phyloP scores from a whole-genome alignment of 2,113 vertebrate genomes.

The Arenaria interpres region DNA sequence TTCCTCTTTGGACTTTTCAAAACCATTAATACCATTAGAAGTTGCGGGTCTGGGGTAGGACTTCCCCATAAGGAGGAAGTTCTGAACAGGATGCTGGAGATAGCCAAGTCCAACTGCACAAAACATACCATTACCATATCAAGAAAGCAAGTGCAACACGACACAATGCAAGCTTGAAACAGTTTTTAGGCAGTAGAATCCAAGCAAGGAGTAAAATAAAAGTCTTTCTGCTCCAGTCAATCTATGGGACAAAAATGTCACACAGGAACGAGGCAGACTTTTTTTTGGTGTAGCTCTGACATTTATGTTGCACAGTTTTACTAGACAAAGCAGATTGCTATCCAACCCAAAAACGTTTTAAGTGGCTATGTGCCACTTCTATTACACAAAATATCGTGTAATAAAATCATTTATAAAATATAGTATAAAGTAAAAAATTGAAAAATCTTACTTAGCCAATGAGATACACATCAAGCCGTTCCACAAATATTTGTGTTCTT shows the following conservation, averaged over 20 bases:
- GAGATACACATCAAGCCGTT: neutral
- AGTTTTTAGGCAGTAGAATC: neutral
- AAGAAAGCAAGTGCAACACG: neutral
- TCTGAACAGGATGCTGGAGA: neutral
- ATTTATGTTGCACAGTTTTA: neutral
- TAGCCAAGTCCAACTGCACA: neutral
- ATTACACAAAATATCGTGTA: neutral
- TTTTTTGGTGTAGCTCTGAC: neutral
- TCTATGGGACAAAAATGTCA: neutral
- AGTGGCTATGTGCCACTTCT: neutral
- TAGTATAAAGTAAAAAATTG: neutral
- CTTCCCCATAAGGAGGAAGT: neutral
- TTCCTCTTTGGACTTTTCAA: constrained; percentile 12
- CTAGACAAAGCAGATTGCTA: neutral
- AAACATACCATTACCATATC: neutral
- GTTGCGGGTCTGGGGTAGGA: neutral
- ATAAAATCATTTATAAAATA: neutral
- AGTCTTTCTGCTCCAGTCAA: neutral
- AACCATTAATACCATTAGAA: neutral
- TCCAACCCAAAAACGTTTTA: neutral
- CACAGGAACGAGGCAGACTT: neutral
- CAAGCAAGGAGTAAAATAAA: neutral
- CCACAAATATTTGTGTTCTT: neutral
- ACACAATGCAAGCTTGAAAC: neutral
- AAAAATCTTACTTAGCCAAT: neutral